A percentile compares a stretch with the other conserved stretches of the same genome.
Conservation (phyloP, 1,140 invertebrate genomes). For the Pemphigus obesinymphae region DNA sequence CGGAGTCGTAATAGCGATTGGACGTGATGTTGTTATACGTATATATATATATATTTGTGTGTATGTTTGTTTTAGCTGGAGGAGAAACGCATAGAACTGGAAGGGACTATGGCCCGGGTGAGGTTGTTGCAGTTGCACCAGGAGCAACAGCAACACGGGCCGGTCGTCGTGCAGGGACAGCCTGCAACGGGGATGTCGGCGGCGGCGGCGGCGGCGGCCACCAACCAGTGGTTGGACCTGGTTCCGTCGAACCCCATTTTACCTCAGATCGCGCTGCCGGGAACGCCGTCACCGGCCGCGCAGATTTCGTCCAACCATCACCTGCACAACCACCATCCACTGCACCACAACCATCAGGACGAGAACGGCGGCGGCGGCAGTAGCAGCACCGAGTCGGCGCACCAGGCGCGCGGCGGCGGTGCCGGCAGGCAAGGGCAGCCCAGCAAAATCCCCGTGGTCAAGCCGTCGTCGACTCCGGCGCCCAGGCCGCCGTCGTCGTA, state of each 20-base stretch:
- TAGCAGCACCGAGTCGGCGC: slow-evolving; percentile 61
- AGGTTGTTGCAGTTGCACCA: slow-evolving; percentile 61
- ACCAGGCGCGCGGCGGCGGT: slow-evolving; percentile 53
- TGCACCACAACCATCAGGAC: slow-evolving; percentile 54
- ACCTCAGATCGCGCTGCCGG: slow-evolving; percentile 45
- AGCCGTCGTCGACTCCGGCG: slow-evolving; percentile 56
- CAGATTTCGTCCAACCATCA: slow-evolving; percentile 45
- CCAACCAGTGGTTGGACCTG: slow-evolving; percentile 49
- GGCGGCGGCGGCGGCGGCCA: neutral
- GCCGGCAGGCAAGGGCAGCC: slow-evolving; percentile 57
- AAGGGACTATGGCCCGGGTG: slow-evolving; percentile 69
- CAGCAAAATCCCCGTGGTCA: slow-evolving; percentile 65
- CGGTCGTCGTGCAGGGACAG: neutral
- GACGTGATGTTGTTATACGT: neutral
- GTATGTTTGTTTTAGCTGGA: slow-evolving; percentile 59
- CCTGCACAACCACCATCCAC: slow-evolving; percentile 52
- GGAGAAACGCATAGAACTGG: slow-evolving; percentile 73
- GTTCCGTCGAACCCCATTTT: slow-evolving; percentile 43
- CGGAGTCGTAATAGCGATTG: neutral
- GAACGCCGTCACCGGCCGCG: slow-evolving; percentile 42
- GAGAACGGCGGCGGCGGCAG: slow-evolving; percentile 55
- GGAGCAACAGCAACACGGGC: slow-evolving; percentile 47
- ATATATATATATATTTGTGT: neutral
- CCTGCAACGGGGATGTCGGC: neutral
- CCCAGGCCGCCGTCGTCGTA: slow-evolving; percentile 58